Evolutionary conservation across 2,888 invertebrate species (phyloP).

Genomic region (Mesorhabditis belari): DNA sequence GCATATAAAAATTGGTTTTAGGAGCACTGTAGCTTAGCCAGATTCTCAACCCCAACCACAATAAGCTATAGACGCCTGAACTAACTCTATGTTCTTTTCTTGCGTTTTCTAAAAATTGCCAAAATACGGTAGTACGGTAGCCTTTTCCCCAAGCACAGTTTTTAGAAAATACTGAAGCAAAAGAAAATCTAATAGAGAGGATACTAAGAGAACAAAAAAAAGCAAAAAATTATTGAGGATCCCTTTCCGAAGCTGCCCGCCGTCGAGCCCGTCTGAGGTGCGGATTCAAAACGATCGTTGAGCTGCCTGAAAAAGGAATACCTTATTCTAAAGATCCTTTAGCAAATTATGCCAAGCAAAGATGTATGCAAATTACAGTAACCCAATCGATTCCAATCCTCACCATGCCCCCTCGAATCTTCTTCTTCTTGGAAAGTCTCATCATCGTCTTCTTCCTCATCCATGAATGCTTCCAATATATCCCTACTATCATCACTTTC

Average conservation of each 20-base stretch:
- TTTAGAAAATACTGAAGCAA: too few relatives aligned
- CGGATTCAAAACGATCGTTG: constrained; percentile 7
- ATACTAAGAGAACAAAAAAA: not conserved
- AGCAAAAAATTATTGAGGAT: not conserved
- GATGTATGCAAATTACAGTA: too few relatives aligned
- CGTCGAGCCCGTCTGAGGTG: constrained; percentile 4
- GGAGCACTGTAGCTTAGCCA: too few relatives aligned
- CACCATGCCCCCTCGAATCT: not conserved
- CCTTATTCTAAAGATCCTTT: too few relatives aligned
- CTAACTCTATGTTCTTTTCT: too few relatives aligned
- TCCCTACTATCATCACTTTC: constrained; percentile 3
- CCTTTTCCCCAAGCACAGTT: too few relatives aligned
- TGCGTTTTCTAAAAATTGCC: too few relatives aligned
- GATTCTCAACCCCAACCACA: too few relatives aligned
- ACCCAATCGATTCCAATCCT: too few relatives aligned
- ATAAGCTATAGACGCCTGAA: too few relatives aligned
- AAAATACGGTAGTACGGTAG: too few relatives aligned
- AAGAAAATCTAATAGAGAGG: not conserved
- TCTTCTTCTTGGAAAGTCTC: constrained; percentile 2
- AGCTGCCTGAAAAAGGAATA: constrained; percentile 2
- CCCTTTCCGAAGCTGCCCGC: not conserved
- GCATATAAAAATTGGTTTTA: too few relatives aligned
- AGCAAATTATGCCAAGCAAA: not conserved
- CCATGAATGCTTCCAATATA: not conserved
- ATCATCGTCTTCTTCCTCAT: constrained; percentile 5